A percentile compares a stretch with the other conserved stretches of the same genome.
Conservation (phyloP, 2,797 vertebrate species). For the Orestias chungarensis region DNA sequence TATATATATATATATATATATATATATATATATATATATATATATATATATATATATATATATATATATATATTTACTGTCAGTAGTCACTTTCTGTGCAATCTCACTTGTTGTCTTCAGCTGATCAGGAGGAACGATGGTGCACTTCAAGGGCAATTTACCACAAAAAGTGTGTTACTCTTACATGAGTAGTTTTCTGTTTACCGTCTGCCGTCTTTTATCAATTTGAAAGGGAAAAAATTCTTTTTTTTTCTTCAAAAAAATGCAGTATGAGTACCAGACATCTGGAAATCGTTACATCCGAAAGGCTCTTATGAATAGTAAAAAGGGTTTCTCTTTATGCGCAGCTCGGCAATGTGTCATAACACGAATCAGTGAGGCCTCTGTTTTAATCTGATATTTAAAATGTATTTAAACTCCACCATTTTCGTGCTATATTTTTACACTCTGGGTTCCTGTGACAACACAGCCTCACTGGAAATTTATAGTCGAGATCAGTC, state of each 20-base stretch:
- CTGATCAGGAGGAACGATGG: constrained; percentile 39
- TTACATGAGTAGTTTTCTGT: constrained; percentile 15
- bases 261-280: constrained; percentile 7
- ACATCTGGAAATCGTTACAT: constrained; percentile 19
- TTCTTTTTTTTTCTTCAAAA: neutral
- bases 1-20: too few relatives aligned
- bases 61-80: too few relatives aligned
- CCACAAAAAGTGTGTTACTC: constrained; percentile 35
- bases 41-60: too few relatives aligned
- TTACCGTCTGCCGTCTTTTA: constrained; percentile 27
- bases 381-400: neutral
- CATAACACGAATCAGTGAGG: constrained; percentile 3
- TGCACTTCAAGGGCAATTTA: constrained; percentile 53
- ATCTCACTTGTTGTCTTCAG: constrained; percentile 22
- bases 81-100: constrained; percentile 1
- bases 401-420: neutral
- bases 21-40: too few relatives aligned
- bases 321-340: neutral
- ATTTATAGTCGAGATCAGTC: constrained; percentile 16
- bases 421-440: constrained; percentile 7
- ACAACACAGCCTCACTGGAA: constrained; percentile 12
- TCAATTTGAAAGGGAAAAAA: constrained; percentile 15
- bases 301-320: constrained; percentile 7
- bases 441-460: constrained; percentile 15
- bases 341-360: constrained; percentile 5